Percentiles rank a stretch among this genome's conserved stretches.
Conservation (phyloP, 2,797 vertebrate genomes). For the Avahi laniger region DNA sequence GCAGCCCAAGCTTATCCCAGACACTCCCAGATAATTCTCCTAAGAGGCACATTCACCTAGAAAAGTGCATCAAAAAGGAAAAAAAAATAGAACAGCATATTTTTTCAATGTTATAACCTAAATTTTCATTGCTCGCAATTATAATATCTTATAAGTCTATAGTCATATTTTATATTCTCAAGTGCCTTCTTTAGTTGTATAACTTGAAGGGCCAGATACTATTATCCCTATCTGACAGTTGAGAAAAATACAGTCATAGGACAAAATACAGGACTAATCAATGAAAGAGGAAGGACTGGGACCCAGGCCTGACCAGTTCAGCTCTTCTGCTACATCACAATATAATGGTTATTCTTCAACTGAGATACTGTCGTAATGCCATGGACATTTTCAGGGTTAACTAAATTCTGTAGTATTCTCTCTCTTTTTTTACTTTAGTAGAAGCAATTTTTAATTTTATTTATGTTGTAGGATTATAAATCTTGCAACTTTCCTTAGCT, state of each 20-base stretch:
- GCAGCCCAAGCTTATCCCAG: constrained; percentile 34
- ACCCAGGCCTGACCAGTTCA: neutral
- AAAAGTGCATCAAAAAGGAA: constrained; percentile 56
- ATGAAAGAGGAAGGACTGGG: neutral
- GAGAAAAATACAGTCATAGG: neutral
- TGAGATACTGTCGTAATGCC: neutral
- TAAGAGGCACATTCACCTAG: constrained; percentile 73
- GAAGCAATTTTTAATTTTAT: neutral
- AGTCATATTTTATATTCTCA: constrained; percentile 5
- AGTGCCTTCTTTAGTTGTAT: neutral
- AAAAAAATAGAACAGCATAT: constrained; percentile 41
- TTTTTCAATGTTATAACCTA: constrained; percentile 57
- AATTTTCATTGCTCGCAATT: constrained; percentile 45
- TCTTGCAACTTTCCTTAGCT: neutral
- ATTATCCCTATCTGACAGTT: neutral
- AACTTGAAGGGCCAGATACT: neutral
- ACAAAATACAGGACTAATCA: neutral
- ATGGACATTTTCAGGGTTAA: neutral
- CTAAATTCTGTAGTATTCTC: neutral
- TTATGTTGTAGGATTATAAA: neutral
- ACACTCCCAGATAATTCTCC: constrained; percentile 12
- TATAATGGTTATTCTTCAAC: neutral
- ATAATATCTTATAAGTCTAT: constrained; percentile 6
- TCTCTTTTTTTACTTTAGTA: neutral
- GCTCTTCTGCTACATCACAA: neutral